These are phyloP conservation scores for Oreochromis tanganicae DNA, from an alignment of 2,113 vertebrate species.

Conservation along the genomic window DNA sequence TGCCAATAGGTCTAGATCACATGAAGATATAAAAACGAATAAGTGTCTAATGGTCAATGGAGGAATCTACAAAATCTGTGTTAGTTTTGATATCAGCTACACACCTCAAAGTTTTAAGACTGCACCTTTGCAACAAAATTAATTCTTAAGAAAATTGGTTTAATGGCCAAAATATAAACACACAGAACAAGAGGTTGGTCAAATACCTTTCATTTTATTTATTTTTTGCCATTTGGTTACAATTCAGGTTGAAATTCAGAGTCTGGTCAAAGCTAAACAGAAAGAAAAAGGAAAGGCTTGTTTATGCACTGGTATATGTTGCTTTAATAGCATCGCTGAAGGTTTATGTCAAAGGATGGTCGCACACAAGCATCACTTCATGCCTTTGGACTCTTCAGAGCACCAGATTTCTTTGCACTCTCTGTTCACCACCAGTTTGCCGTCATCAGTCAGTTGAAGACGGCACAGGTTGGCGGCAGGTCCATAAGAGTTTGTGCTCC, in stretches of 20 bases:
- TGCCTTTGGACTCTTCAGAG: not conserved
- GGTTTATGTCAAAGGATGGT: fast-evolving
- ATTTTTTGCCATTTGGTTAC: not conserved
- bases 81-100: no score
- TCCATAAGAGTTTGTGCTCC: not conserved
- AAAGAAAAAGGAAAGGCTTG: fast-evolving
- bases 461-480: not conserved
- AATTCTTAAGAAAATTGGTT: not conserved
- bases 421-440: slow-evolving; percentile 3
- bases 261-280: fast-evolving
- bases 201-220: not conserved
- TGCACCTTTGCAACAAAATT: not conserved
- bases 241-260: not conserved
- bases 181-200: not conserved
- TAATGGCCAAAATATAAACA: not conserved
- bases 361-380: not conserved
- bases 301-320: fast-evolving
- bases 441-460: not conserved
- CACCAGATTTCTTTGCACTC: not conserved
- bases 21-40: no score
- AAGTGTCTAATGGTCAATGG: no score
- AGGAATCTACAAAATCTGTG: no score
- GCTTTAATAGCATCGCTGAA: not conserved
- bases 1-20: not conserved
- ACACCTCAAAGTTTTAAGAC: not conserved